These are phyloP conservation scores for Pheosia tremula DNA, from an alignment of 2,888 invertebrate genomes.

Conservation along the genomic window DNA sequence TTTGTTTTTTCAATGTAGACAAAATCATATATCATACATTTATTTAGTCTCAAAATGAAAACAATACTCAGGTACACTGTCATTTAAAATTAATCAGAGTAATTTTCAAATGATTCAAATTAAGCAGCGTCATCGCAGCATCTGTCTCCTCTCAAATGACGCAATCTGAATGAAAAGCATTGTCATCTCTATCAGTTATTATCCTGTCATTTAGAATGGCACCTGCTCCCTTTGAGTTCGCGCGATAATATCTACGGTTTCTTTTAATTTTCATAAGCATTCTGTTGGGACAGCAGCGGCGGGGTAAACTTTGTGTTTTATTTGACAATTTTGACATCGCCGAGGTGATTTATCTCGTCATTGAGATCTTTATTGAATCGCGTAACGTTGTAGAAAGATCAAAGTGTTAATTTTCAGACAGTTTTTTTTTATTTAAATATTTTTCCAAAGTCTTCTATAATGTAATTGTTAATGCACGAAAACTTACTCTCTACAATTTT, in stretches of 20 bases:
- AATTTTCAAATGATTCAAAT: slow-evolving; percentile 8
- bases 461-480: no score
- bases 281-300: background rate
- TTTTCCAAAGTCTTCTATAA: no score
- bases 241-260: slow-evolving; percentile 10
- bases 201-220: slow-evolving; percentile 39
- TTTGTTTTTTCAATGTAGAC: no score
- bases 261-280: slow-evolving; percentile 4
- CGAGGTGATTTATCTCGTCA: background rate
- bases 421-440: no score
- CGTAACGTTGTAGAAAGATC: background rate
- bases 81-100: background rate
- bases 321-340: background rate
- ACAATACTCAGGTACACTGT: slow-evolving; percentile 9
- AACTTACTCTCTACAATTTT: no score
- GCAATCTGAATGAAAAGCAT: slow-evolving; percentile 34
- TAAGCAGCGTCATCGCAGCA: slow-evolving; percentile 12
- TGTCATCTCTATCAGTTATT: slow-evolving; percentile 41
- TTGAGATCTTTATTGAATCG: background rate
- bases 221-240: slow-evolving; percentile 25
- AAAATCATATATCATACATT: no score
- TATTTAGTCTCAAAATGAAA: no score
- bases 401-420: background rate
- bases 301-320: background rate
- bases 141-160: slow-evolving; percentile 19